Percentiles rank a stretch among this genome's conserved stretches.
Evolutionary conservation across 2,797 vertebrate species (phyloP).

Genomic region (Acipenser oxyrinchus): DNA sequence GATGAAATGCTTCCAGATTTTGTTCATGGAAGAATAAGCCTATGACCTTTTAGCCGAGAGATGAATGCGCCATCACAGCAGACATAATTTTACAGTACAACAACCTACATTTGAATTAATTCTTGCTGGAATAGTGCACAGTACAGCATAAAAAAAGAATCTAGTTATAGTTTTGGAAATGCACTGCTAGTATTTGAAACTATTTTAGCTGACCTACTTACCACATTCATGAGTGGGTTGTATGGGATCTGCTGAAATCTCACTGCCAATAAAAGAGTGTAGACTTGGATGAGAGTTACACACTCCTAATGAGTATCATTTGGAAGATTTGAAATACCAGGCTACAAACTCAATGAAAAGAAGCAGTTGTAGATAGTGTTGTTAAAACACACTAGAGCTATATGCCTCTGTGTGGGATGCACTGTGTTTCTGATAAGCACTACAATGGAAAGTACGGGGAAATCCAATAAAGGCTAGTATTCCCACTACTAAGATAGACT

Average conservation of each 20-base stretch:
- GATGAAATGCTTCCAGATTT: no score
- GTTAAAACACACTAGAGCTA: not conserved
- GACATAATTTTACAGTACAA: no score
- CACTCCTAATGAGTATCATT: not conserved
- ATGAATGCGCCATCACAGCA: no score
- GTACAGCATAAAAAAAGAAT: no score
- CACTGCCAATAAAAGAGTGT: not conserved
- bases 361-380: not conserved
- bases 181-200: no score
- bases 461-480: conserved; percentile 37
- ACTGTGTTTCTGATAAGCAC: conserved; percentile 35
- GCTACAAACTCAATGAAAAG: not conserved
- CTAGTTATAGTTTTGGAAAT: no score
- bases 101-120: no score
- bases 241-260: not conserved
- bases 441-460: conserved; percentile 42
- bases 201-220: no score
- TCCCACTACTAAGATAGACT: conserved; percentile 18
- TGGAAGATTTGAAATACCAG: not conserved
- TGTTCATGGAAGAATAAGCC: no score
- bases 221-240: no score
- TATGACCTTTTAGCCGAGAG: no score
- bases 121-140: no score
- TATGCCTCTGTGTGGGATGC: not conserved
- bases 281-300: not conserved